Base-by-base conservation (phyloP, 2,888 invertebrate genomes). In the Acrocera orbiculus region DNA sequence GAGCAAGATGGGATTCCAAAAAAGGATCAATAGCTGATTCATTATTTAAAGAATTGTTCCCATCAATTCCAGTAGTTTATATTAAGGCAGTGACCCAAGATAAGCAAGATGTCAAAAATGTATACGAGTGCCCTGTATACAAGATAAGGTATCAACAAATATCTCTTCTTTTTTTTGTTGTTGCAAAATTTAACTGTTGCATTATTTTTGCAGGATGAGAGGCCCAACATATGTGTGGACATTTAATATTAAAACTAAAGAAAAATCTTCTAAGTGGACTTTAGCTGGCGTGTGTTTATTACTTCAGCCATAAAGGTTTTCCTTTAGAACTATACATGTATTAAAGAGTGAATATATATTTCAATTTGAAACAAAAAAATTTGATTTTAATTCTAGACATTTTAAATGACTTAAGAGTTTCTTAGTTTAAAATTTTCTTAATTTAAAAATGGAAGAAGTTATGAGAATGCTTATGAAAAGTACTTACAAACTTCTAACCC, bases 201-300 rank as follows among this genome's bases (percentile, higher is more conserved):
- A n/a, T n/a, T n/a, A n/a, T n/a, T n/a, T n/a, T 24, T 34, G 16
- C 54, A 69, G 74, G 44, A 68, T 70, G 58, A 69, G 89, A 36
- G 92, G 89, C 1, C 83, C 83, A 1, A 92, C 90, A 3, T 92
- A 74, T 53, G 86, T 90, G 23, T 90, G 90, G 90, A 90, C 89
- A 4, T 92, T 93, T 60, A 86, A 87, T 61, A 64, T 92, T 47
- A 83, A 80, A 63, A 82, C 81, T 11, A 82, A 74, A 54, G 86
- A 87, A 51, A 83, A 78, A 48, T 70, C 89, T 2, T 73, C 82
- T 16, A 85, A 86, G 52, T 92, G 90, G 92, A 76, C 82, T 9
- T 63, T 90, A 32, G 90, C 83, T 22, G 90, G 90, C 9, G 89
- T 90, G 5, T 86, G 87, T 11, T 69, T 92, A 32, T 63, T 93